These are phyloP conservation scores for Dasysyrphus albostriatus DNA, from an alignment of 2,888 invertebrate genomes.

Conservation along the genomic window DNA sequence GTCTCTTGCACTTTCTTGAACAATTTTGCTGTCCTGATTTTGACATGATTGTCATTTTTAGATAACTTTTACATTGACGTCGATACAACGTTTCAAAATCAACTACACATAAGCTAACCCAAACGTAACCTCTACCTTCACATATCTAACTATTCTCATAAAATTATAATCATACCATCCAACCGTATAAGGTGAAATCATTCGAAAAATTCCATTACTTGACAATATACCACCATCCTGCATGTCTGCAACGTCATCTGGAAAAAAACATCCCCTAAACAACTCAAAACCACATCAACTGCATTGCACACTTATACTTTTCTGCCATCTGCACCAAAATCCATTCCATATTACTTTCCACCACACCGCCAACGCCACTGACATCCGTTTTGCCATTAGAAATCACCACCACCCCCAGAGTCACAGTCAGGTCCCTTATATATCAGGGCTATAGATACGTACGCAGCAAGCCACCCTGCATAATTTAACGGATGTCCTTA, in stretches of 20 bases:
- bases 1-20: no score
- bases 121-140: not conserved
- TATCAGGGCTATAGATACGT: conserved; percentile 4
- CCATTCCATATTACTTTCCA: conserved; percentile 43
- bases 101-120: not conserved
- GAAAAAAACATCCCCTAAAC: conserved; percentile 59
- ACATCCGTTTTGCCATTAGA: conserved; percentile 73
- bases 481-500: conserved; percentile 82
- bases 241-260: conserved; percentile 71
- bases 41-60: not conserved
- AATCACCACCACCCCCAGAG: conserved; percentile 57
- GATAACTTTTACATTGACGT: not conserved
- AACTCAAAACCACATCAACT: conserved; percentile 74
- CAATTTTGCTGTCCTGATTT: not conserved
- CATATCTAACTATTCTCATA: conserved; percentile 20
- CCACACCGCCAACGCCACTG: conserved; percentile 35
- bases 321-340: conserved; percentile 70
- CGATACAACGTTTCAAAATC: conserved; percentile 14
- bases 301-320: conserved; percentile 74
- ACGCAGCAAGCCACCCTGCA: conserved; percentile 80
- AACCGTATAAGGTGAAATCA: conserved; percentile 68
- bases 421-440: conserved; percentile 2
- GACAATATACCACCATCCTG: conserved; percentile 60
- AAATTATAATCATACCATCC: conserved; percentile 56
- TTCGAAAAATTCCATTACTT: conserved; percentile 76